Conservation (phyloP, 2,797 vertebrate species). For the Lerista edwardsae region DNA sequence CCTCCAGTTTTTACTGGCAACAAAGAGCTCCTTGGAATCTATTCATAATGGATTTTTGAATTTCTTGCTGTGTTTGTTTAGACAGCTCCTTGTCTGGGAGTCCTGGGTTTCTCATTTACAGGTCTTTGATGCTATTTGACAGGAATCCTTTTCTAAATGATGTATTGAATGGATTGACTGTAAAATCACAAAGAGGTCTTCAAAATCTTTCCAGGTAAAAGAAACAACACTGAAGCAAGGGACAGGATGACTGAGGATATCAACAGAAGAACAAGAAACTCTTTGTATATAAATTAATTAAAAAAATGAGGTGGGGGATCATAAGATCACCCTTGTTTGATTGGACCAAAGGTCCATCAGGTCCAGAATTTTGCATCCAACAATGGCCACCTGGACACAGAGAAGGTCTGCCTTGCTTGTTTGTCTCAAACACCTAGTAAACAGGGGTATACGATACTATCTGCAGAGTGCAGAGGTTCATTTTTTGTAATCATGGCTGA, state of each 20-base stretch:
- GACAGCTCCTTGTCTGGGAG: slow-evolving; percentile 28
- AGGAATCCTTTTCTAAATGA: slow-evolving; percentile 65
- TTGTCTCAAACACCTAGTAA: too few species aligned
- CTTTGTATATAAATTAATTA: not conserved
- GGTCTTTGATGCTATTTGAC: slow-evolving; percentile 51
- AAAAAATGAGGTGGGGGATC: not conserved
- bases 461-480: too few species aligned
- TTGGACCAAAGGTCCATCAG: not conserved
- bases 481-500: too few species aligned
- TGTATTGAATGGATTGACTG: slow-evolving; percentile 35
- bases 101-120: slow-evolving; percentile 52
- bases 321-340: not conserved
- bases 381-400: not conserved
- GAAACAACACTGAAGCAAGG: slow-evolving; percentile 14
- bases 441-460: too few species aligned
- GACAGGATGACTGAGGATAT: not conserved
- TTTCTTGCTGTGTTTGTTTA: not conserved
- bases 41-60: slow-evolving; percentile 35
- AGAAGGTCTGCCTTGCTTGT: not conserved
- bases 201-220: slow-evolving; percentile 59
- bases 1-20: slow-evolving; percentile 44
- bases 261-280: not conserved
- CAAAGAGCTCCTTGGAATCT: slow-evolving; percentile 49
- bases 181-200: slow-evolving; percentile 41
- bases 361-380: not conserved